Percentiles rank a stretch among this genome's conserved stretches.
phyloP scores from a whole-genome alignment of 2,888 invertebrate genomes.

The Kryphioiulus occultus region DNA sequence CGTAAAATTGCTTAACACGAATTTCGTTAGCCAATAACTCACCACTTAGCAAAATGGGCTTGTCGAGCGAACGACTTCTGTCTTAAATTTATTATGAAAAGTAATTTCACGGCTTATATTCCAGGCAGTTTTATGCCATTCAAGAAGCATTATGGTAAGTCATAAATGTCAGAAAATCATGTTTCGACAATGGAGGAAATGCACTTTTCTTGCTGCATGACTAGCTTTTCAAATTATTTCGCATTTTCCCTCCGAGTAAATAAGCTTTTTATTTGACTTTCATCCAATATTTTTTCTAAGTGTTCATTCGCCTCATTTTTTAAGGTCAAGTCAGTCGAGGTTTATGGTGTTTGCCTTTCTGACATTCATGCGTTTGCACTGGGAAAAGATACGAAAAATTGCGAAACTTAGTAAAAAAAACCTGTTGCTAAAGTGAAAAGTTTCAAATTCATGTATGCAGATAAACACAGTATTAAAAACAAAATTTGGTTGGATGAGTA shows the following conservation, averaged over 20 bases:
- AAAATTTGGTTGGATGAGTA: no score
- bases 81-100: constrained; percentile 13
- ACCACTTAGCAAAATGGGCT: neutral
- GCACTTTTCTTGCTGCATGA: neutral
- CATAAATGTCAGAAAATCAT: constrained; percentile 10
- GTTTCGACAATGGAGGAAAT: neutral
- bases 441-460: no score
- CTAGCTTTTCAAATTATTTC: neutral
- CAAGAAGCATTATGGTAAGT: constrained; percentile 1
- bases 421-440: no score
- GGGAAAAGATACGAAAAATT: no score
- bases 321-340: no score
- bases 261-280: neutral
- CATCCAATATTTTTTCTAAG: neutral
- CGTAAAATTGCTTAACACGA: neutral
- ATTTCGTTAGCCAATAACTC: neutral
- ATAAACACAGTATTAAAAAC: no score
- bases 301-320: no score
- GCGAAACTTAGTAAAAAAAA: no score
- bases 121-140: neutral
- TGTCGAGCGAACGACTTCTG: neutral
- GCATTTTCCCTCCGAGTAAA: neutral
- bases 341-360: no score
- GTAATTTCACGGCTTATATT: neutral
- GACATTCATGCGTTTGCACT: no score